Base-by-base conservation (phyloP, 2,888 invertebrate species). In the Nephrotoma flavescens region DNA sequence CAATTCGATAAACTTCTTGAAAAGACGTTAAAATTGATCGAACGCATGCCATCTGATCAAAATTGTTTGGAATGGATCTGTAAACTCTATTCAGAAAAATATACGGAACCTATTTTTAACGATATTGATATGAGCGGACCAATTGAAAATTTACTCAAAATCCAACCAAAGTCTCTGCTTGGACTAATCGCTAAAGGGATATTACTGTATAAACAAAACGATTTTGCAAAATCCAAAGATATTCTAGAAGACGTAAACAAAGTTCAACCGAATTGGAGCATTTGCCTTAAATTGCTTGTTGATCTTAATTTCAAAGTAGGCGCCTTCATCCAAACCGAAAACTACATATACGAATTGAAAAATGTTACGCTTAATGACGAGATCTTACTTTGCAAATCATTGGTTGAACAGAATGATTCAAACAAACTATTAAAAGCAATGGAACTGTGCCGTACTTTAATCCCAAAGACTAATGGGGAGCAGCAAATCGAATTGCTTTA, bases 41-140 rank as follows among this genome's bases (percentile, higher is more conserved):
- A 89, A 42, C 88, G 92, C 6, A 93, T 92, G 89, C 92, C 93
- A 4, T 90, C 91, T 0, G 92, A 93, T 88, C 89, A 91, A 31
- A 92, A 92, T 88, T 92, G 93, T 0, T 90, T 94, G 87, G 94
- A 94, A 89, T 94, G 94, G 94, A 92, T 94, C 87, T 95, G 95
- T 89, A 93, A 93, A 88, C 91, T 93, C 0, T 94, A 93, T 89
- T 92, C 93, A 87, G 93, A 94, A 89, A 89, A 90, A 44, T 87
- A 71, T 71, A 9, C 19, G 2, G 11, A 71, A 71, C 31, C 71
- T 31, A 19, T 31, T 9, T 71, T 71, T 31, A 11, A 7, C 31
- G 71, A 71, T 7, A 86, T 42, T 11, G 83, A 15, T 41, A 87
- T 88, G 88, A 86, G 88, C 87, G 47, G 88, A 90, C 86, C 88